These are phyloP conservation scores for Drosophila ironensis DNA, from an alignment of 1,140 invertebrate species.

Conservation along the genomic window DNA sequence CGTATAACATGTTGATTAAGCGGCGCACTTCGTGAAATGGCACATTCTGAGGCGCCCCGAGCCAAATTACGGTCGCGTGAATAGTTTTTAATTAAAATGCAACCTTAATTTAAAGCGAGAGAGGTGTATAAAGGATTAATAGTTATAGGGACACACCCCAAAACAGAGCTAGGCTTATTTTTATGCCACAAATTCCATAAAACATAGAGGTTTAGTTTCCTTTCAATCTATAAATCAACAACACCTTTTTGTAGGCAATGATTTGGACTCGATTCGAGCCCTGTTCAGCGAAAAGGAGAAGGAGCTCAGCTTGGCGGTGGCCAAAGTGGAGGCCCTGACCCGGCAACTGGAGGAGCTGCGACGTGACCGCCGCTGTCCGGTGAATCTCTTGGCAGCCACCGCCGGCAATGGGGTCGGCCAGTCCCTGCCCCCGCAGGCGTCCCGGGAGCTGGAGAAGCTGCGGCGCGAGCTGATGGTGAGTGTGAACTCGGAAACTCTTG, in stretches of 20 bases:
- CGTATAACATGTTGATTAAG: slow-evolving; percentile 4
- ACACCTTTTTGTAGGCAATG: slow-evolving; percentile 87
- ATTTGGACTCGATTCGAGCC: slow-evolving; percentile 96
- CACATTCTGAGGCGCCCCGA: too few relatives aligned
- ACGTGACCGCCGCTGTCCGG: slow-evolving; percentile 84
- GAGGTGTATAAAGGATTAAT: too few relatives aligned
- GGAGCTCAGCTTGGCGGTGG: slow-evolving; percentile 95
- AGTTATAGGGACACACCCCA: too few relatives aligned
- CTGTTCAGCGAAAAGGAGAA: slow-evolving; percentile 99
- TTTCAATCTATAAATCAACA: not conserved
- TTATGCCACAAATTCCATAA: not conserved
- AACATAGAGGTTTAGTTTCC: not conserved
- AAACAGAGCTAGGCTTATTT: too few relatives aligned
- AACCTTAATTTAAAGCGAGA: not conserved
- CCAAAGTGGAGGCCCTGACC: slow-evolving; percentile 97
- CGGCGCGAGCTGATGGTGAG: slow-evolving; percentile 94
- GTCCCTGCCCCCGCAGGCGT: slow-evolving; percentile 87
- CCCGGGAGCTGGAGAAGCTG: slow-evolving; percentile 94
- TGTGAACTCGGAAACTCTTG: slow-evolving; percentile 12
- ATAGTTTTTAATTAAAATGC: not conserved
- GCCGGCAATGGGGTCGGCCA: slow-evolving; percentile 79
- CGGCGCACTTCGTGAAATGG: not conserved
- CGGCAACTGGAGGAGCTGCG: slow-evolving; percentile 95
- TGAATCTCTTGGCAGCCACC: slow-evolving; percentile 67
- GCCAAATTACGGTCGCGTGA: not conserved